Base-by-base conservation (phyloP, 2,113 vertebrate genomes). In the Amphiprion percula region DNA sequence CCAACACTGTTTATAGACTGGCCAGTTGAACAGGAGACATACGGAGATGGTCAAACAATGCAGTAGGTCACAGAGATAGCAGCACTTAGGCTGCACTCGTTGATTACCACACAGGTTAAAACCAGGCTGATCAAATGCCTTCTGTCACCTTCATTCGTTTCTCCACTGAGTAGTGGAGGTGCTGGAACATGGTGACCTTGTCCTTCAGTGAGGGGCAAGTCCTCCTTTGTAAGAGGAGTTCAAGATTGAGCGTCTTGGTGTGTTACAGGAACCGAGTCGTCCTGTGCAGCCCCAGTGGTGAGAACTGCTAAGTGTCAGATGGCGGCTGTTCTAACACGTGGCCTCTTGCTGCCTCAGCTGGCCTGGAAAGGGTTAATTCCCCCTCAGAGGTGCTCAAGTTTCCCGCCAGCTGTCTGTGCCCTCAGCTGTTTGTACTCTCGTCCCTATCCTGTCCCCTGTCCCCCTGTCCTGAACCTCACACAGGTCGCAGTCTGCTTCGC, bases 341-440 rank as follows among this genome's bases (percentile, higher is more conserved):
- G 60, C 54, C 74, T 67, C 65, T 64, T 84, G 86, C 58, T 49
- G 58, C 82, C 68, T 86, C 81, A 68, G 80, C 30, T 84, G 80
- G 87, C 66, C 11, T 2, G 12, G 21, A 58, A 77, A 65, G 93
- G 83, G 93, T 94, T 93, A 91, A 94, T 46, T 47, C 70, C 60
- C 64, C 84, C 56, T 72, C 56, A 6, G 65, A 73, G 67, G 67
- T 23, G 79, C 87, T 95, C 91, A 37, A 86, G 91, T 95, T 95
- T 92, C 92, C 83, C n/a, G 49, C 81, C 93, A 94, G 94, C 93
- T 95, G 93, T 94, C 92, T 44, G 85, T 54, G 49, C 86, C 89
- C 87, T 93, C 94, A 95, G 94, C 93, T 94, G 94, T 94, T 91
- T 88, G 80, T 62, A 66, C 82, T 72, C 85, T 76, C 68, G 21